A percentile compares a stretch with the other conserved stretches of the same genome.
Conservation (phyloP, 2,113 vertebrate species). For the Micromys minutus region DNA sequence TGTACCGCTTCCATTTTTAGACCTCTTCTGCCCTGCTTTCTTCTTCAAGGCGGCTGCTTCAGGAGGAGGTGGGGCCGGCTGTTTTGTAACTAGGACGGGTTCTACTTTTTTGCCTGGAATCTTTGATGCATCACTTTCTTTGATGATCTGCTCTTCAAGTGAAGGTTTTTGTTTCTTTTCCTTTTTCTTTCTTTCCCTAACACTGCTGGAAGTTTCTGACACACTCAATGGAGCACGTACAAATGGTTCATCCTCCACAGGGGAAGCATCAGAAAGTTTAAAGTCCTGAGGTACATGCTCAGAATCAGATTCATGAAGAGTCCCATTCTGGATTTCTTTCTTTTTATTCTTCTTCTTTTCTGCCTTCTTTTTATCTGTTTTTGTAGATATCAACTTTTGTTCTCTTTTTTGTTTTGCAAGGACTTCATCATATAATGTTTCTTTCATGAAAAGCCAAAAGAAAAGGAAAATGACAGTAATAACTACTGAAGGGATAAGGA, state of each 20-base stretch:
- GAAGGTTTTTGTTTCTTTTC: slow-evolving; percentile 90
- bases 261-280: slow-evolving; percentile 88
- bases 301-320: slow-evolving; percentile 93
- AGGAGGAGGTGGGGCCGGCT: slow-evolving; percentile 87
- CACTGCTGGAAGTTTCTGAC: slow-evolving; percentile 82
- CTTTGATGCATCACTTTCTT: slow-evolving; percentile 91
- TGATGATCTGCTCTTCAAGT: slow-evolving; percentile 82
- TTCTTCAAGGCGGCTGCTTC: slow-evolving; percentile 89
- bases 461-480: slow-evolving; percentile 97
- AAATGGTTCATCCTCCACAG: slow-evolving; percentile 87
- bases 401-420: slow-evolving; percentile 96
- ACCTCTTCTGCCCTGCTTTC: slow-evolving; percentile 94
- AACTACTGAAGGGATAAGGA: slow-evolving; percentile 95
- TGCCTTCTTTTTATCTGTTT: slow-evolving; percentile 94
- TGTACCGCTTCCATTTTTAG: slow-evolving; percentile 91
- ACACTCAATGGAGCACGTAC: slow-evolving; percentile 74
- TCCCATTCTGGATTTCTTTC: slow-evolving; percentile 91
- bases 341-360: slow-evolving; percentile 99
- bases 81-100: slow-evolving; percentile 89
- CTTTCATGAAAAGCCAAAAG: slow-evolving; percentile 99
- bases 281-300: slow-evolving; percentile 90
- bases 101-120: slow-evolving; percentile 88
- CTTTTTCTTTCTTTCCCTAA: slow-evolving; percentile 95
- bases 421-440: slow-evolving; percentile 97
- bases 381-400: slow-evolving; percentile 90